Evolutionary conservation across 2,888 invertebrate genomes (phyloP).

Genomic region (Apodemia mormo): DNA sequence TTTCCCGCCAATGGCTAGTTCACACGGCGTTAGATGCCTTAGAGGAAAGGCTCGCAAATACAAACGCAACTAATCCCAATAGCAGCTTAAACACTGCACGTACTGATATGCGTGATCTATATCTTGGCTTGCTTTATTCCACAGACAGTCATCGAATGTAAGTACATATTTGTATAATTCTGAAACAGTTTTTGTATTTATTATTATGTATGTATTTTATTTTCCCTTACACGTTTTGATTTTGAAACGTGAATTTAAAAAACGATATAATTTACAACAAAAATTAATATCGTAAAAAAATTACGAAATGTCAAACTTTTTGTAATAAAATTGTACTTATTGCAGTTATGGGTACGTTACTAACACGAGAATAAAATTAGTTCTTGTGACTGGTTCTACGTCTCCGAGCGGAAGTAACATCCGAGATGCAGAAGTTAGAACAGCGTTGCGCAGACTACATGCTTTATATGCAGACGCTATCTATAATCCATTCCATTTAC

Average conservation of each 20-base stretch:
- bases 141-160: conserved; percentile 98
- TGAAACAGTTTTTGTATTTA: not conserved
- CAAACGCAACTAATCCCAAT: conserved; percentile 66
- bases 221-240: too few species aligned
- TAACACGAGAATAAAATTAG: conserved; percentile 97
- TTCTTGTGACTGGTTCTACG: conserved; percentile 95
- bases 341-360: conserved; percentile 96
- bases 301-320: too few species aligned
- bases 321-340: conserved; percentile 8
- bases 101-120: conserved; percentile 92
- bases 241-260: too few species aligned
- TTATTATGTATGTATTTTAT: too few species aligned
- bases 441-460: conserved; percentile 92
- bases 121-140: conserved; percentile 94
- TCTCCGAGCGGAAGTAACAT: conserved; percentile 94
- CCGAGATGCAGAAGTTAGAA: conserved; percentile 96
- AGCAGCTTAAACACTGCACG: conserved; percentile 80
- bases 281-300: too few species aligned
- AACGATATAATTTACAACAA: too few species aligned
- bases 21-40: conserved; percentile 95
- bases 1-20: conserved; percentile 96
- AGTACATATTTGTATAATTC: conserved; percentile 31
- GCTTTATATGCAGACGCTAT: conserved; percentile 96
- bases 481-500: conserved; percentile 98
- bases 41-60: conserved; percentile 88